Base-by-base conservation (phyloP, 2,888 invertebrate species). In the Phaedon cochleariae region DNA sequence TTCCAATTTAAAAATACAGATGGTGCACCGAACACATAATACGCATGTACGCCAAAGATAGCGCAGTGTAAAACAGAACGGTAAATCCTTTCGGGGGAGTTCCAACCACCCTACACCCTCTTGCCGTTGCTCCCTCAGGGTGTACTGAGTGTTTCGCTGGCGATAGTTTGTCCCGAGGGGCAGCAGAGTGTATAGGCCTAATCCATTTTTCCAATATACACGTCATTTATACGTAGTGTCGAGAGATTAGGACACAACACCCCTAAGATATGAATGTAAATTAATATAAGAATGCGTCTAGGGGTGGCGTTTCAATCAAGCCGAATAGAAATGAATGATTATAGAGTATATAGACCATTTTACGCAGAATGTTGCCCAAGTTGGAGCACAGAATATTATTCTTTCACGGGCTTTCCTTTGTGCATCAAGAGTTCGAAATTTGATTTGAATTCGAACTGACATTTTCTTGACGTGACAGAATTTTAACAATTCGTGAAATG, bases 191-290 rank as follows among this genome's bases (percentile, higher is more conserved):
- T 59, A 70, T 69, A 73, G 75, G 78, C 76, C 78, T 81, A 82
- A 82, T 82, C 82, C 81, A 80, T 81, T 81, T 81, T 81, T 82
- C 80, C 81, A 81, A 82, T 81, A 80, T 80, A 80, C 80, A 80
- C 80, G 81, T 81, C 82, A 81, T 82, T 81, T 81, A 80, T 78
- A 78, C 79, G 77, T 77, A 80, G 74, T 77, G 76, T 75, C 76
- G 72, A 69, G 80, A 78, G 78, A 78, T 79, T 79, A 77, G 74
- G 41, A 41, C 65, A 67, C 72, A 71, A 72, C 70, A 65, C 64
- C 70, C 70, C 64, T 64, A 71, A 73, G 73, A 69, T 76, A 73
- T 73, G 75, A 75, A 76, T 74, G 73, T 70, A 69, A 70, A 73
- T 69, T 68, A 72, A 72, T 69, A 72, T 69, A 70, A 63, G 69